Conservation (phyloP, 92 coral and sea anemone genomes). For the Porites evermanni region DNA sequence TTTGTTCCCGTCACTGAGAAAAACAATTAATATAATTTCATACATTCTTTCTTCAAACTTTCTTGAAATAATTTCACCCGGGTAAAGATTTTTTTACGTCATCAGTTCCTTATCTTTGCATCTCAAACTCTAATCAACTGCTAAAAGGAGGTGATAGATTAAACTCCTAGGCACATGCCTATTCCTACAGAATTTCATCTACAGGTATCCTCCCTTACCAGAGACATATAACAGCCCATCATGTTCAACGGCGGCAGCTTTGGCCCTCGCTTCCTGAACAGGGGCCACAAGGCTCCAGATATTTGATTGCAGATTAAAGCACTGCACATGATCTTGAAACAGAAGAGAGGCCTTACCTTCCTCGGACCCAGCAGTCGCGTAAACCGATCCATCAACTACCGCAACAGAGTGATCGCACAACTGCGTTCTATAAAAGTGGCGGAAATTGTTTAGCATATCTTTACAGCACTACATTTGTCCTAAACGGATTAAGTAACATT, state of each 20-base stretch:
- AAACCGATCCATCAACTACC: conserved; percentile 72
- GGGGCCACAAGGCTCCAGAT: conserved; percentile 78
- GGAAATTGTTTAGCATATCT: not conserved
- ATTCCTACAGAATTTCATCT: too few relatives aligned
- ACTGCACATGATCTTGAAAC: conserved; percentile 74
- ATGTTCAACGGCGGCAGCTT: conserved; percentile 57
- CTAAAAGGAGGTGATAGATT: too few relatives aligned
- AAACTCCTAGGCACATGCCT: too few relatives aligned
- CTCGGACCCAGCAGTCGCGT: conserved; percentile 81
- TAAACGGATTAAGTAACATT: not conserved
- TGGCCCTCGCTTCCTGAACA: conserved; percentile 81
- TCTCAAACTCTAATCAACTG: too few relatives aligned
- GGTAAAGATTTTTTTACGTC: too few relatives aligned
- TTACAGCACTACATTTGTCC: too few relatives aligned
- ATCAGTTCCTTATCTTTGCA: too few relatives aligned
- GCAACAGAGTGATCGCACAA: conserved; percentile 79
- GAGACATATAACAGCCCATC: conserved; percentile 66
- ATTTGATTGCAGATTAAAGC: conserved; percentile 71
- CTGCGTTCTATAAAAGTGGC: conserved; percentile 21
- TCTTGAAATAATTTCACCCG: too few relatives aligned
- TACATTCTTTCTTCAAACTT: too few relatives aligned
- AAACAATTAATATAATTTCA: too few relatives aligned
- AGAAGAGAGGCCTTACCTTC: conserved; percentile 85
- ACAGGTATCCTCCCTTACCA: conserved; percentile 45
- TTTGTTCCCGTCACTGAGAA: too few relatives aligned